These are phyloP conservation scores for Elephantulus edwardii DNA, from an alignment of 2,113 vertebrate species.

Conservation along the genomic window DNA sequence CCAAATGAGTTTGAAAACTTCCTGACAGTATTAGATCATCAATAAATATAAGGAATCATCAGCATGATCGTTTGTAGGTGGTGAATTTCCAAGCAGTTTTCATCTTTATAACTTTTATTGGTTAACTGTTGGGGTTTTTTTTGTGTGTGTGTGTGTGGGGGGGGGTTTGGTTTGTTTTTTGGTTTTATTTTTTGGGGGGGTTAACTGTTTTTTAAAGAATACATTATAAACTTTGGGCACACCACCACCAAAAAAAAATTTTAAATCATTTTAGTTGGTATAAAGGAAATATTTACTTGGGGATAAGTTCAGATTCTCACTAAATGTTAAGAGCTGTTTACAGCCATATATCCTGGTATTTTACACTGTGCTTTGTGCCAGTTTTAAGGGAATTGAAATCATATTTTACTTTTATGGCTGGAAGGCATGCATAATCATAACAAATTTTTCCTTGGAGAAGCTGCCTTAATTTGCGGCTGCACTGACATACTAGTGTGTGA, in stretches of 20 bases:
- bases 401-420: background rate
- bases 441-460: conserved; percentile 69
- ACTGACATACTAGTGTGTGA: conserved; percentile 82
- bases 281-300: conserved; percentile 14
- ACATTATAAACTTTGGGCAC: background rate
- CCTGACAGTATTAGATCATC: background rate
- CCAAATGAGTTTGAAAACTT: background rate
- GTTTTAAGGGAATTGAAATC: conserved; percentile 14
- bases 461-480: conserved; percentile 75
- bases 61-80: background rate
- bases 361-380: background rate
- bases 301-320: background rate
- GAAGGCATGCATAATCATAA: conserved; percentile 48
- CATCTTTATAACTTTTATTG: background rate
- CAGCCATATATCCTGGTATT: background rate
- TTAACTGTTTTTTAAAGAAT: conserved; percentile 39
- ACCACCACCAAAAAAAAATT: background rate
- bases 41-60: background rate
- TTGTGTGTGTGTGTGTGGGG: too few relatives aligned
- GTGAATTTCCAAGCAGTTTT: background rate
- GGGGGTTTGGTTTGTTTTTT: too few relatives aligned
- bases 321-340: conserved; percentile 13
- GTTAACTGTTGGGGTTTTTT: too few relatives aligned
- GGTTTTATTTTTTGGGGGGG: background rate
- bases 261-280: background rate